phyloP scores from a whole-genome alignment of 2,888 invertebrate genomes.

The Leptopilina myrica region DNA sequence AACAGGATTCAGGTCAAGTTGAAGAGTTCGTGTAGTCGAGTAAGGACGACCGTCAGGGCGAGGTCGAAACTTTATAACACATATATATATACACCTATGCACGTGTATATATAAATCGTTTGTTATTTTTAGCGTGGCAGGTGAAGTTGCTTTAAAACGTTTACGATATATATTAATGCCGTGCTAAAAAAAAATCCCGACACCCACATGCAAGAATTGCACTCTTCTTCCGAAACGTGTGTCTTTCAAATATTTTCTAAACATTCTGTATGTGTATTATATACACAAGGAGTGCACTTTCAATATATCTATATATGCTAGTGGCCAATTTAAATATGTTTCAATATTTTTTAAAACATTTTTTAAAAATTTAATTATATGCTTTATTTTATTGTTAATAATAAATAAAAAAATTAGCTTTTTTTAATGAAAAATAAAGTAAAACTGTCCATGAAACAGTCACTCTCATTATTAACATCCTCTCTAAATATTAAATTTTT shows the following conservation, averaged over 20 bases:
- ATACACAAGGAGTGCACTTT: background rate
- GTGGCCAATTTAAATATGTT: no score
- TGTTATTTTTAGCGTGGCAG: slow-evolving; percentile 23
- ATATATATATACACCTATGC: slow-evolving; percentile 4
- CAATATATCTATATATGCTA: no score
- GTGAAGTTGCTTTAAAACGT: background rate
- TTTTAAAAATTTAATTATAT: no score
- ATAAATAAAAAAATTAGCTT: no score
- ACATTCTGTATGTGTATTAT: background rate
- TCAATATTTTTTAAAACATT: no score
- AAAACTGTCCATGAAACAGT: no score
- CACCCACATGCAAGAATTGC: slow-evolving; percentile 13
- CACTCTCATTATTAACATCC: no score
- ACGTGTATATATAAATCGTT: slow-evolving; percentile 24
- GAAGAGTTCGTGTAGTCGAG: slow-evolving; percentile 70
- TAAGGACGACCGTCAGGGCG: slow-evolving; percentile 69
- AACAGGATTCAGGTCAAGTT: slow-evolving; percentile 70
- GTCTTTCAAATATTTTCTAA: background rate
- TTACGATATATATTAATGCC: background rate
- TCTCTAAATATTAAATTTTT: no score
- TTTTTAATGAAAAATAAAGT: no score
- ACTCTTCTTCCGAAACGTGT: background rate
- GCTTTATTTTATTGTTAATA: no score
- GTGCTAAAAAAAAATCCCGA: slow-evolving; percentile 14
- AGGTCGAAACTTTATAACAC: slow-evolving; percentile 58